A percentile compares a stretch with the other conserved stretches of the same genome.
Evolutionary conservation across 2,888 invertebrate genomes (phyloP).

Genomic region (Noctuana brunneofusca): DNA sequence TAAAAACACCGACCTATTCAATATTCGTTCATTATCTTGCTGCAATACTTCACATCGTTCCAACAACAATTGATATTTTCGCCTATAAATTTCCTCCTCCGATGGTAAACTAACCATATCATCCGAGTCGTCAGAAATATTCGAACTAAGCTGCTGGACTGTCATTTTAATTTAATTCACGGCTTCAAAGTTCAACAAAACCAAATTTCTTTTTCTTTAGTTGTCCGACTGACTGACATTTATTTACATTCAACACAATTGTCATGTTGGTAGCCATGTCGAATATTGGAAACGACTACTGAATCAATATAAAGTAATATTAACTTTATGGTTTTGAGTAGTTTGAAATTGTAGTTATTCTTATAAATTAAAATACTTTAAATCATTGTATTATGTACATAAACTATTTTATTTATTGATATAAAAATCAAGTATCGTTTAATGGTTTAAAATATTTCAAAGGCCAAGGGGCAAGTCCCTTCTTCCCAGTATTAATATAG

Average conservation of each 20-base stretch:
- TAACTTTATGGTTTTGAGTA: too few relatives aligned
- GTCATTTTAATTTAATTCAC: slow-evolving; percentile 83
- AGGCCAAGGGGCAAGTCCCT: too few relatives aligned
- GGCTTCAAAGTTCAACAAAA: slow-evolving; percentile 72
- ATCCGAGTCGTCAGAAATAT: slow-evolving; percentile 81
- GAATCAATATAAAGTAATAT: neutral
- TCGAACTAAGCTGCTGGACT: slow-evolving; percentile 79
- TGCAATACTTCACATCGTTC: slow-evolving; percentile 90
- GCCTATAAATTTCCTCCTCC: slow-evolving; percentile 87
- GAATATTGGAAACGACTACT: slow-evolving; percentile 30
- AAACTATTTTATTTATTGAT: too few relatives aligned
- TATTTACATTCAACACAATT: neutral
- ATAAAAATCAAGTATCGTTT: too few relatives aligned
- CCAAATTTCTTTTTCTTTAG: slow-evolving; percentile 70
- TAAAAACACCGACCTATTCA: slow-evolving; percentile 80
- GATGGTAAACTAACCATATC: slow-evolving; percentile 81
- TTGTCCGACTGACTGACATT: slow-evolving; percentile 42
- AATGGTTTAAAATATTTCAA: too few relatives aligned
- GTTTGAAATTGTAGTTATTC: too few relatives aligned
- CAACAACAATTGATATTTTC: slow-evolving; percentile 87
- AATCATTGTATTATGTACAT: too few relatives aligned
- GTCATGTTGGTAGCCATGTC: slow-evolving; percentile 34
- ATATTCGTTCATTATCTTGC: slow-evolving; percentile 89
- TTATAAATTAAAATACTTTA: too few relatives aligned
- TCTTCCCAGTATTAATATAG: too few relatives aligned